Base-by-base conservation (phyloP, 53 echinoderm and acorn worm genomes). In the Apostichopus leukothele region DNA sequence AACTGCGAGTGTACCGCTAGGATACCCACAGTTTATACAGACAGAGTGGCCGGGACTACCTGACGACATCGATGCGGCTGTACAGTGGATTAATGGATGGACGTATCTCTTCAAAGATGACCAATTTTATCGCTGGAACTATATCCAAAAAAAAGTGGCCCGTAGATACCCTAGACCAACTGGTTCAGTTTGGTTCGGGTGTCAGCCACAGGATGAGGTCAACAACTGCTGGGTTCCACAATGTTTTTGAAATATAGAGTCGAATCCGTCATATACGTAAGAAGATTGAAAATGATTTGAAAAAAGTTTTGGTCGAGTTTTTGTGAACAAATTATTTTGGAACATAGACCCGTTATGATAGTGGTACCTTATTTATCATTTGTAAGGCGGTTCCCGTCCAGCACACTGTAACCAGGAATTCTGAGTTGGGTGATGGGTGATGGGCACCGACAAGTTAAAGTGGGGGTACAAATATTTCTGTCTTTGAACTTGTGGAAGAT, bases 51-150 rank as follows among this genome's bases (percentile, higher is more conserved):
- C 22, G 10, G 54, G 60, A 18, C 50, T 83, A 53, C 83, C 83
- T 53, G 11, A 23, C 54, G 23, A 83, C 83, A 53, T 83, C n/a
- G 83, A 83, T 52, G 60, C 55, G 16, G 59, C 83, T 18, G 6
- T 83, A 7, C 54, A 59, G 83, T 83, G 60, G 60, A 59, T 75
- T 21, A 54, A 59, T 57, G 54, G 83, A 23, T 54, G 83, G 59
- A 83, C 83, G 3, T 83, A 83, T 19, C 54, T 83, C 18, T 83
- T 83, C 55, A 53, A 59, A 83, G 60, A 39, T 10, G 75, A 75
- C 9, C 75, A 75, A 19, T 75, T 25, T 21, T 75, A 25, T 21
- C 20, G 75, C 18, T 75, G 75, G 75, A 27, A 75, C 22, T 75
- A 16, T 39, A 21, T 75, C 23, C 5, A 75, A 21, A 6, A 75